phyloP scores from a whole-genome alignment of 2,888 invertebrate genomes.

The Watsonalla binaria region DNA sequence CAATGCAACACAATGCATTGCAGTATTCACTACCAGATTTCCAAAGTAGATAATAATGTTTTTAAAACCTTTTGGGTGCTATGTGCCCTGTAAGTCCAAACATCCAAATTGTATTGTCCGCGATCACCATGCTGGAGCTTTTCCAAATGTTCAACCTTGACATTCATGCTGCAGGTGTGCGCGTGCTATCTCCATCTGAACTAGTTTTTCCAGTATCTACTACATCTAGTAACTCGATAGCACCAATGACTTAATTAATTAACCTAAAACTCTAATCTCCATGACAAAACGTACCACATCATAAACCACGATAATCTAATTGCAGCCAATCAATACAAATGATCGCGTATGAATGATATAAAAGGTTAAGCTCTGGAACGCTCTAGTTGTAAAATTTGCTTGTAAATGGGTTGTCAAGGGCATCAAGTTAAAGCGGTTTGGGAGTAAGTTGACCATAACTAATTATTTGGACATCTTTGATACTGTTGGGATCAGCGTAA shows the following conservation, averaged over 20 bases:
- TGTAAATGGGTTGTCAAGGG: constrained; percentile 34
- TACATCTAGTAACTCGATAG: constrained; percentile 18
- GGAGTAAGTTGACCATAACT: constrained; percentile 33
- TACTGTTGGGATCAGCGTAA: constrained; percentile 20
- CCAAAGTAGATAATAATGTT: too few species aligned
- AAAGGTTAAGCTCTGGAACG: not conserved
- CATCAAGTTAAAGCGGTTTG: constrained; percentile 31
- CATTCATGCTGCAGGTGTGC: constrained; percentile 68
- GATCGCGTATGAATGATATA: constrained; percentile 3
- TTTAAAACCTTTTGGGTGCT: too few species aligned
- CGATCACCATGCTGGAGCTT: constrained; percentile 52
- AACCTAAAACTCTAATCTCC: constrained; percentile 11
- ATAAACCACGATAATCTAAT: not conserved
- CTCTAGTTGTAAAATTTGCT: constrained; percentile 17
- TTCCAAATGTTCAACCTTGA: constrained; percentile 72
- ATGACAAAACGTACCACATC: not conserved
- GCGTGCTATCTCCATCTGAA: constrained; percentile 44
- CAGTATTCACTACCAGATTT: too few species aligned
- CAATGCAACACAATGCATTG: too few species aligned
- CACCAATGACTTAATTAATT: constrained; percentile 8
- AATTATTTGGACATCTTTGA: constrained; percentile 34
- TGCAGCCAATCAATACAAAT: constrained; percentile 1
- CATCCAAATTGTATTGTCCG: constrained; percentile 22
- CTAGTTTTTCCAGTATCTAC: constrained; percentile 44
- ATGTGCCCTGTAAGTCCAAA: not conserved